These are phyloP conservation scores for Crepidodera aurea DNA, from an alignment of 2,888 invertebrate genomes.

Conservation along the genomic window DNA sequence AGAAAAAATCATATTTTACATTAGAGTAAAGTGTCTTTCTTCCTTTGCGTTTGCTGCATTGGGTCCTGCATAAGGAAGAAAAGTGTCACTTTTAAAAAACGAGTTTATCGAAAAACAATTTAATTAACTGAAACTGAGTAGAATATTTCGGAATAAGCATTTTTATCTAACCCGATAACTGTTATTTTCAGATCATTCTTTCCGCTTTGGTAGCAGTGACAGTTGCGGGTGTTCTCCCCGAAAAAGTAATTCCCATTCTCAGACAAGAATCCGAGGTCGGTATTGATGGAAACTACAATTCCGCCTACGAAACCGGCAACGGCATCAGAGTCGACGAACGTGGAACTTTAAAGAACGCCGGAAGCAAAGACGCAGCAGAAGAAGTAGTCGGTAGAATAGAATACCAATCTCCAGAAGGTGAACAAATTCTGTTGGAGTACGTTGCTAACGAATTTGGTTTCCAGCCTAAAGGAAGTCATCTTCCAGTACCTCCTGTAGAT, in stretches of 20 bases:
- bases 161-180: too few relatives aligned
- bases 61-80: too few relatives aligned
- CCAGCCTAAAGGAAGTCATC: slow-evolving; percentile 62
- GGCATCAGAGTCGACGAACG: slow-evolving; percentile 67
- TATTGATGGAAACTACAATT: slow-evolving; percentile 72
- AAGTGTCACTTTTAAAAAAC: too few relatives aligned
- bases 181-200: slow-evolving; percentile 45
- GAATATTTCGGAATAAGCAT: too few relatives aligned
- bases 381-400: slow-evolving; percentile 65
- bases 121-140: too few relatives aligned
- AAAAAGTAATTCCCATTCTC: slow-evolving; percentile 68
- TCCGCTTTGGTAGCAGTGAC: slow-evolving; percentile 47
- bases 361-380: slow-evolving; percentile 61
- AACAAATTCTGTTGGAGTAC: slow-evolving; percentile 61
- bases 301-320: slow-evolving; percentile 70
- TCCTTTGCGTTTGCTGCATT: too few relatives aligned
- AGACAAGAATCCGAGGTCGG: slow-evolving; percentile 74
- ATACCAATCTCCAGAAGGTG: slow-evolving; percentile 69
- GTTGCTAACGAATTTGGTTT: slow-evolving; percentile 70
- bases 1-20: too few relatives aligned
- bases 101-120: too few relatives aligned
- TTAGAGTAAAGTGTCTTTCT: too few relatives aligned
- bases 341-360: slow-evolving; percentile 67
- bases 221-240: slow-evolving; percentile 50
- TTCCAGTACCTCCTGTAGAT: slow-evolving; percentile 68